These are phyloP conservation scores for Pocillopora verrucosa DNA, from an alignment of 64 coral and sea anemone species.

Conservation along the genomic window DNA sequence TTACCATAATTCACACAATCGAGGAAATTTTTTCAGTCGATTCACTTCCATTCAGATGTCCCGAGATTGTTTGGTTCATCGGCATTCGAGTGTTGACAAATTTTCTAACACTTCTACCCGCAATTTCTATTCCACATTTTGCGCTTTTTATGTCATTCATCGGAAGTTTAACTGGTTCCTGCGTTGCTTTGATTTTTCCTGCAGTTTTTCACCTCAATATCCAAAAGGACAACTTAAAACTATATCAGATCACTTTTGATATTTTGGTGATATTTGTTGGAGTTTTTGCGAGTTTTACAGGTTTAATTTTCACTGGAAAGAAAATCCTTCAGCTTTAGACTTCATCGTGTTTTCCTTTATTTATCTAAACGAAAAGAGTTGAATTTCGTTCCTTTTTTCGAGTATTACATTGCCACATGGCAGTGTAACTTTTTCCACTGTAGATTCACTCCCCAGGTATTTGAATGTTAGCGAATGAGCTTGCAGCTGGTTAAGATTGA, in stretches of 20 bases:
- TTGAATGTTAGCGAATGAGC: too few relatives aligned
- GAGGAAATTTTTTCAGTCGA: slow-evolving; percentile 26
- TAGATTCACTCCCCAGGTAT: too few relatives aligned
- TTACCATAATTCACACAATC: slow-evolving; percentile 37
- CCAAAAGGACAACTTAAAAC: background rate
- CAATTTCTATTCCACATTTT: slow-evolving; percentile 53
- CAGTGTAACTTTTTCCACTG: too few relatives aligned
- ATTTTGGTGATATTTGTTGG: background rate
- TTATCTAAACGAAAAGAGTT: too few relatives aligned
- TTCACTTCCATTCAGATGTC: slow-evolving; percentile 23
- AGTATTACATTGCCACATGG: too few relatives aligned
- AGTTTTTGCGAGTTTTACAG: background rate
- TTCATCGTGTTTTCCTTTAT: too few relatives aligned
- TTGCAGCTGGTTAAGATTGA: too few relatives aligned
- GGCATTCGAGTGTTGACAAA: slow-evolving; percentile 4
- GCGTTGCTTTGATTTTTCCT: slow-evolving; percentile 42
- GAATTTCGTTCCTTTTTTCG: too few relatives aligned
- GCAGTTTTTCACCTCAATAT: slow-evolving; percentile 50
- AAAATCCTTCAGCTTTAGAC: background rate
- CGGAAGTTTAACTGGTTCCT: slow-evolving; percentile 44
- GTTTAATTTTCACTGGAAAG: background rate
- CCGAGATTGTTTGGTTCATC: slow-evolving; percentile 42
- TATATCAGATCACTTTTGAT: background rate
- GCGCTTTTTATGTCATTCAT: slow-evolving; percentile 69
- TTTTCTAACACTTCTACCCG: background rate